Evolutionary conservation across 2,113 vertebrate genomes (phyloP).

Genomic region (Centrocercus urophasianus): DNA sequence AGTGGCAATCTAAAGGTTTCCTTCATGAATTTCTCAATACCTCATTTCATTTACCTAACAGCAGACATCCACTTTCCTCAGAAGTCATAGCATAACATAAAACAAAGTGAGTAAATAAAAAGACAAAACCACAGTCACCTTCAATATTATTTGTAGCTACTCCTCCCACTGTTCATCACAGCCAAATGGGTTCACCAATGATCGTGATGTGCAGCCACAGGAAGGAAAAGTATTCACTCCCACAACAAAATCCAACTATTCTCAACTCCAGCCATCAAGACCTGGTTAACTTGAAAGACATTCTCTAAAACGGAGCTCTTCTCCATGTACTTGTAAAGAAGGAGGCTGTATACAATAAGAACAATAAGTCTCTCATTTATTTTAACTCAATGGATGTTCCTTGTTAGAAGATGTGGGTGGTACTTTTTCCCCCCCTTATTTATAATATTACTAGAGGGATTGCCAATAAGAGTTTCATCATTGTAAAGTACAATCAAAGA

Average conservation of each 20-base stretch:
- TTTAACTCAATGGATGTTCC: not conserved
- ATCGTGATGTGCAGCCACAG: not conserved
- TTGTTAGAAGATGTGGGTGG: slow-evolving; percentile 20
- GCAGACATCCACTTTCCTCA: not conserved
- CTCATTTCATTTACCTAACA: not conserved
- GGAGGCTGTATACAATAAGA: not conserved
- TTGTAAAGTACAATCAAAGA: slow-evolving; percentile 9
- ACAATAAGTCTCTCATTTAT: not conserved
- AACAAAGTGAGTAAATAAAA: not conserved
- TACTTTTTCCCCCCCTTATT: not conserved
- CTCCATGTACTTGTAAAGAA: not conserved
- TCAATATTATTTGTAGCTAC: not conserved
- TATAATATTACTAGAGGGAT: slow-evolving; percentile 26
- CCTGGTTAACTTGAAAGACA: not conserved
- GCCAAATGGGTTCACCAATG: not conserved
- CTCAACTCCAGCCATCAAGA: not conserved
- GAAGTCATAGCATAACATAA: not conserved
- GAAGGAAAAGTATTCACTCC: not conserved
- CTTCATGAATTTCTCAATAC: not conserved
- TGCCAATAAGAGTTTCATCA: slow-evolving; percentile 6
- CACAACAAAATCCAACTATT: not conserved
- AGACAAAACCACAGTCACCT: not conserved
- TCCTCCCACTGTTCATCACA: not conserved
- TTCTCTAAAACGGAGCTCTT: not conserved
- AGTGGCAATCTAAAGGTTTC: not conserved